Base-by-base conservation (phyloP, 2,113 vertebrate genomes). In the Gymnorhina tibicen region DNA sequence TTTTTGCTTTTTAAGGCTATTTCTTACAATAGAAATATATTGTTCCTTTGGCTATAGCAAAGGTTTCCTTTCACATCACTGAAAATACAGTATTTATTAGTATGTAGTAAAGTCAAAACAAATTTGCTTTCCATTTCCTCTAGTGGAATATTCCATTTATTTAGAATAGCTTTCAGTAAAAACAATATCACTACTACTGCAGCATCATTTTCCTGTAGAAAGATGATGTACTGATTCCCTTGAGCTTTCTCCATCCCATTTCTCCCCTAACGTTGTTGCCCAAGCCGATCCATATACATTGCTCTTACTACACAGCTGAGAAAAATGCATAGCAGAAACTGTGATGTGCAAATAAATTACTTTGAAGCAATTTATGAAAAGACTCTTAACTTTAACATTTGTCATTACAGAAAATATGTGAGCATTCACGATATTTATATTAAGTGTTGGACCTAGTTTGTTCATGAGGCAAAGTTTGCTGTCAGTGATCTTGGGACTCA, bases 161-260 rank as follows among this genome's bases (percentile, higher is more conserved):
- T 95, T 77, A 94, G 82, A 94, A 96, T 32, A 66, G 78, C 50
- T 94, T 96, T 91, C 85, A 80, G 53, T 91, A 93, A 91, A 66
- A 94, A 90, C 69, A 85, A 37, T 62, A 88, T 91, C 37, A 63
- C 80, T 91, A 81, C 55, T 86, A 69, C 44, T 52, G 52, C 59
- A 93, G 87, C 41, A 80, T 79, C 32, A 39, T 88, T 94, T 93
- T 92, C 41, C 75, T 19, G 35, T 47, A 80, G 42, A 89, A 91
- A 83, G 72, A 83, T 59, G 85, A 91, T 55, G 32, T 82, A 77
- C 50, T 50, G 55, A 67, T 32, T 95, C 90, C 58, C 79, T 47
- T 86, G 47, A 91, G 85, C 33, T 74, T 73, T 78, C 63, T 56
- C 39, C 49, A 58, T 81, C 28, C 67, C 24, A 30, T 77, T 92